A percentile compares a stretch with the other conserved stretches of the same genome.
Evolutionary conservation across 2,797 vertebrate genomes (phyloP).

Genomic region (Gallinago solitaria): DNA sequence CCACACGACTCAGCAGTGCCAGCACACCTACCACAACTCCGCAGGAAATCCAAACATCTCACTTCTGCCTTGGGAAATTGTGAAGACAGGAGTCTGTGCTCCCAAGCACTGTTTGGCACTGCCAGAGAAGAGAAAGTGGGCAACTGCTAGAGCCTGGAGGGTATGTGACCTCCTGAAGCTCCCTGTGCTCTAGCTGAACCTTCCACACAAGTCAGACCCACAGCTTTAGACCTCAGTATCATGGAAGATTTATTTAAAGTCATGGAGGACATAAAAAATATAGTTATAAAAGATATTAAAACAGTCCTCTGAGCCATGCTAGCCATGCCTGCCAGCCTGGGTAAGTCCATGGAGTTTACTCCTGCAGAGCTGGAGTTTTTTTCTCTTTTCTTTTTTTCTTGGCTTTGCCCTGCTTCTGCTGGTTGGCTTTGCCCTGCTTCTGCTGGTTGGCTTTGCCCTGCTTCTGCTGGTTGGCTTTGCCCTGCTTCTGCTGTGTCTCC

Average conservation of each 20-base stretch:
- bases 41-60: neutral
- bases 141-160: neutral
- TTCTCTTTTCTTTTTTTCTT: conserved; percentile 70
- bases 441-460: conserved; percentile 71
- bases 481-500: conserved; percentile 67
- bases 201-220: neutral
- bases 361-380: neutral
- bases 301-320: neutral
- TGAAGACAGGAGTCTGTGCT: neutral
- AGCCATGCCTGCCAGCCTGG: neutral
- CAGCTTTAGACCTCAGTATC: neutral
- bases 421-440: conserved; percentile 68
- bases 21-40: neutral
- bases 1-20: neutral
- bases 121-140: neutral
- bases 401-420: conserved; percentile 64
- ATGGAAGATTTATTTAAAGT: conserved; percentile 52
- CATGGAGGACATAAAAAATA: conserved; percentile 40
- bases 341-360: neutral
- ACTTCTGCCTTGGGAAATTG: neutral
- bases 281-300: conserved; percentile 15
- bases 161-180: neutral
- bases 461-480: conserved; percentile 65
- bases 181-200: neutral
- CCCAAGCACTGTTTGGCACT: neutral